phyloP scores from a whole-genome alignment of 2,888 invertebrate species.

The Drosophila phalerata region DNA sequence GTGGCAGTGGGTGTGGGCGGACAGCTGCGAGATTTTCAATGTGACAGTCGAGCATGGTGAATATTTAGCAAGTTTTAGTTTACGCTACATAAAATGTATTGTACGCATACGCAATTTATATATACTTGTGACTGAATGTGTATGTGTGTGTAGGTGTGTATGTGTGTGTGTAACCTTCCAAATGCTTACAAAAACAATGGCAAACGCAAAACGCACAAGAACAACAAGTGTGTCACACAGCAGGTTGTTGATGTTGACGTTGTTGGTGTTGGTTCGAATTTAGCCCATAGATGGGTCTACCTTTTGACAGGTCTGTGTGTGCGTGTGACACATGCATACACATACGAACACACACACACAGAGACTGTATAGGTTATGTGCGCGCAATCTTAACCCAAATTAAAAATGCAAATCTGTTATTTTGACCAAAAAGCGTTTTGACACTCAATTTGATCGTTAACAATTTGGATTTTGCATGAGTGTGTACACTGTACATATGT shows the following conservation, averaged over 20 bases:
- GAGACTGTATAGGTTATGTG: constrained; percentile 3
- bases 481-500: background rate
- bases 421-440: constrained; percentile 45
- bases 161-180: constrained; percentile 46
- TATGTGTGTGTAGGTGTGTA: constrained; percentile 3
- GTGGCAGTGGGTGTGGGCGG: constrained; percentile 9
- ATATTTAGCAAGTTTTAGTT: constrained; percentile 67
- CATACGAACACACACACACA: background rate
- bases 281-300: constrained; percentile 11
- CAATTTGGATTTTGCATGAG: constrained; percentile 24
- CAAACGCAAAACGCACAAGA: constrained; percentile 37
- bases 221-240: constrained; percentile 62
- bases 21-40: constrained; percentile 59
- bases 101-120: constrained; percentile 33
- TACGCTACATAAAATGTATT: constrained; percentile 69
- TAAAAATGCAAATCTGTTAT: constrained; percentile 69
- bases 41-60: constrained; percentile 64
- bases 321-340: background rate
- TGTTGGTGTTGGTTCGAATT: constrained; percentile 9
- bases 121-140: background rate
- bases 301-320: constrained; percentile 10
- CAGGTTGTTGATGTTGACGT: constrained; percentile 1
- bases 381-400: constrained; percentile 53
- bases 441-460: constrained; percentile 62
- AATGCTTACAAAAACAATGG: constrained; percentile 50